phyloP scores from a whole-genome alignment of 2,888 invertebrate species.

The Eretmocerus hayati region DNA sequence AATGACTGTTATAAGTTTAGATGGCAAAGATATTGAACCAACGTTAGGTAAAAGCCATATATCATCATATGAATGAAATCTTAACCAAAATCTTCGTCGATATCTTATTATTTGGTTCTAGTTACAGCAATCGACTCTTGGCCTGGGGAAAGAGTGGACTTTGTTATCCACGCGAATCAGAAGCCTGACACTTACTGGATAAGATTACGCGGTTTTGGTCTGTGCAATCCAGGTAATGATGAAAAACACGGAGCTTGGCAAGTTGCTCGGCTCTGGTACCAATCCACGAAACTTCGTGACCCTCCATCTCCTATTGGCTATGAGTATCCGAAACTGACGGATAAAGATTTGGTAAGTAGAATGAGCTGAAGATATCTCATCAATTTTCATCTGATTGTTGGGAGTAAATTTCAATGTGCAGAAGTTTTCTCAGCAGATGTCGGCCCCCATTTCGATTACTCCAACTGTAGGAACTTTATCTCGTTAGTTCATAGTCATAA shows the following conservation, averaged over 20 bases:
- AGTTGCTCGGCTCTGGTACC: constrained; percentile 62
- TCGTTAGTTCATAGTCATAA: too few relatives aligned
- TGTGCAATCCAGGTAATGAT: neutral
- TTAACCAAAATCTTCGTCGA: too few relatives aligned
- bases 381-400: too few relatives aligned
- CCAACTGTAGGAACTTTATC: too few relatives aligned
- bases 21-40: constrained; percentile 71
- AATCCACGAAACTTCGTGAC: constrained; percentile 53
- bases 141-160: constrained; percentile 84
- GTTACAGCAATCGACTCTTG: constrained; percentile 63
- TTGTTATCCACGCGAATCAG: constrained; percentile 69
- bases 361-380: too few relatives aligned
- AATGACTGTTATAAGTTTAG: constrained; percentile 67
- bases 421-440: too few relatives aligned
- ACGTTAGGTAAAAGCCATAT: constrained; percentile 59
- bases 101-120: too few relatives aligned
- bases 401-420: too few relatives aligned
- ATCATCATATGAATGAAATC: neutral
- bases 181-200: constrained; percentile 71
- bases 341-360: too few relatives aligned
- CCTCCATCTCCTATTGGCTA: constrained; percentile 42
- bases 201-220: constrained; percentile 58
- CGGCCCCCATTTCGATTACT: too few relatives aligned
- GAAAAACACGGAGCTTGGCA: constrained; percentile 60
- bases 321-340: neutral